phyloP scores from a whole-genome alignment of 2,888 invertebrate genomes.

The Boloria euphrosyne region DNA sequence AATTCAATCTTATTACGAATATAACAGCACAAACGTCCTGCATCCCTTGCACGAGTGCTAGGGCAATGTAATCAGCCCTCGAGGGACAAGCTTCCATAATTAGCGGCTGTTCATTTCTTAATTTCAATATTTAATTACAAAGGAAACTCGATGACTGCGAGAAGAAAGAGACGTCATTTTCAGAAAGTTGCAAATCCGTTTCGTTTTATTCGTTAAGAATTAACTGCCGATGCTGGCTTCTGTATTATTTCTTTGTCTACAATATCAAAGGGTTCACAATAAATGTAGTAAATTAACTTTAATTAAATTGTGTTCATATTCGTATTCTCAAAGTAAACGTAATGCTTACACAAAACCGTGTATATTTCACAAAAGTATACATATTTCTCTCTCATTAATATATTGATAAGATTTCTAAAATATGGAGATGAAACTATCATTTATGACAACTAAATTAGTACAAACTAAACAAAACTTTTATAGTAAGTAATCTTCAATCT shows the following conservation, averaged over 20 bases:
- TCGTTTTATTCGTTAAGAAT: constrained; percentile 71
- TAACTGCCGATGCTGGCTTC: constrained; percentile 65
- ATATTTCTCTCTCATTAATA: too few species aligned
- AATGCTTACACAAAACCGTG: too few species aligned
- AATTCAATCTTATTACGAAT: constrained; percentile 51
- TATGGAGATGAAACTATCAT: too few species aligned
- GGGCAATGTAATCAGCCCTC: constrained; percentile 78
- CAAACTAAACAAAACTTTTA: too few species aligned
- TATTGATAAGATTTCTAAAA: too few species aligned
- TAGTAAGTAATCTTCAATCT: too few species aligned
- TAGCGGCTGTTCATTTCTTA: constrained; percentile 84
- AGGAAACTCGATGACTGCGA: constrained; percentile 80
- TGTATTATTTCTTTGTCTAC: constrained; percentile 45
- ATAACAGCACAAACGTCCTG: constrained; percentile 69
- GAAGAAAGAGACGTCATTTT: constrained; percentile 78
- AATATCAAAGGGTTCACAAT: constrained; percentile 28
- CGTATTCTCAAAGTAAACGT: not conserved
- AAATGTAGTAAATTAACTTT: constrained; percentile 2
- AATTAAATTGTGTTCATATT: constrained; percentile 7
- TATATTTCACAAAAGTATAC: too few species aligned
- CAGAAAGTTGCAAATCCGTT: constrained; percentile 74
- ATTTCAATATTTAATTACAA: constrained; percentile 84
- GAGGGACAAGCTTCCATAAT: constrained; percentile 82
- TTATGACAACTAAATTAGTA: too few species aligned
- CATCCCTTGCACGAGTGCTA: constrained; percentile 72